Base-by-base conservation (phyloP, 2,113 vertebrate genomes). In the Tenebrosternarchus preto region DNA sequence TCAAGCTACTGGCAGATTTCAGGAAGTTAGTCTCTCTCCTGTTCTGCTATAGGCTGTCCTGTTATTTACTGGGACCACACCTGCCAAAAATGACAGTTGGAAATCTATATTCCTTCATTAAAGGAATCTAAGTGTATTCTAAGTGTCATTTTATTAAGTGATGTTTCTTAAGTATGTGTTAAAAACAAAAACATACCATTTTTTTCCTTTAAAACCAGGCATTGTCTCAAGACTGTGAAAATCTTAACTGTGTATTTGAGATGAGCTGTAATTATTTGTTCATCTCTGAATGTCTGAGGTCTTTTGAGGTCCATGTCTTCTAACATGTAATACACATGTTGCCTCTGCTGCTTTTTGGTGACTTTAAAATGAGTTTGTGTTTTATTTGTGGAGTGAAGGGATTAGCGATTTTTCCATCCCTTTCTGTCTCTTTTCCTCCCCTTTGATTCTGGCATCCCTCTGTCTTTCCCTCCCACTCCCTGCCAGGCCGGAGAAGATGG, bases 401-500 rank as follows among this genome's bases (percentile, higher is more conserved):
- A 81, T 73, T 81, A 61, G 84, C 80, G 25, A 71, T 76, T 72
- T 73, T 70, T 56, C 78, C 61, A 9, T 5, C 19, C 2, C 29
- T 66, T 19, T 16, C 22, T 63, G 20, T 36, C 1, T 39, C 12
- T 11, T 66, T 39, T 9, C 53, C 7, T 73, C 25, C 69, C 27
- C 8, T 78, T 53, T 75, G 36, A 73, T 24, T 56, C 73, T 27
- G 78, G 78, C 80, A 76, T 6, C 3, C 69, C 33, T 81, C 86
- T 85, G 74, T 88, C 86, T 89, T 84, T 36, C 5, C 81, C 71
- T 88, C 50, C 8, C 5, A 9, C 39, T 43, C 66, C 84, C 82
- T 80, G 66, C 16, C 85, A 99, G 97, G 90, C 97, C 95, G 79
- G 98, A 99, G 90, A 99, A 98, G 92, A 97, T 99, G 97, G 94